phyloP scores from a whole-genome alignment of 2,113 vertebrate species.

The Garra rufa region DNA sequence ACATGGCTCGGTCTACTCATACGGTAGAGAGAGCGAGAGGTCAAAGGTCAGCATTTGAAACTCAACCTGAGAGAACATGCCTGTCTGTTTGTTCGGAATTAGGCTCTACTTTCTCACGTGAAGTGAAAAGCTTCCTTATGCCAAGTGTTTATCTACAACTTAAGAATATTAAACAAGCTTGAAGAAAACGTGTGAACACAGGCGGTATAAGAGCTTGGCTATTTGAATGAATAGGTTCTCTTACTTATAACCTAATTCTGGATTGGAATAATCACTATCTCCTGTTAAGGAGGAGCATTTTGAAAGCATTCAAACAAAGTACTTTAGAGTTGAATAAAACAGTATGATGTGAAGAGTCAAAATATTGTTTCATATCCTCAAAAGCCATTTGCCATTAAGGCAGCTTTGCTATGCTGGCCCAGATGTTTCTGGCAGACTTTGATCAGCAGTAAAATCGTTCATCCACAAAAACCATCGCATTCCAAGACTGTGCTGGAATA shows the following conservation, averaged over 20 bases:
- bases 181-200: constrained; percentile 8
- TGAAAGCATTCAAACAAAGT: constrained; percentile 21
- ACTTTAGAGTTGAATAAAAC: constrained; percentile 31
- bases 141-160: constrained; percentile 66
- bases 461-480: constrained; percentile 4
- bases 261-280: neutral
- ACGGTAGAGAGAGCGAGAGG: constrained; percentile 31
- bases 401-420: constrained; percentile 36
- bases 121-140: constrained; percentile 74
- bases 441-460: constrained; percentile 16
- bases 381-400: constrained; percentile 12
- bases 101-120: constrained; percentile 61
- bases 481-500: constrained; percentile 16
- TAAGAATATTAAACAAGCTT: constrained; percentile 66
- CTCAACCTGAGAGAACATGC: constrained; percentile 60
- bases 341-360: constrained; percentile 24
- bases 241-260: neutral
- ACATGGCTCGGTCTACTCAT: neutral
- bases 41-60: constrained; percentile 65
- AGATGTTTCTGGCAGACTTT: constrained; percentile 21
- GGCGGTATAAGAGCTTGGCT: neutral
- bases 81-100: constrained; percentile 61
- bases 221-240: neutral
- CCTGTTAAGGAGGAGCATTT: neutral
- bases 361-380: constrained; percentile 40